These are phyloP conservation scores for Horisme vitalbata DNA, from an alignment of 2,888 invertebrate species.

Conservation along the genomic window DNA sequence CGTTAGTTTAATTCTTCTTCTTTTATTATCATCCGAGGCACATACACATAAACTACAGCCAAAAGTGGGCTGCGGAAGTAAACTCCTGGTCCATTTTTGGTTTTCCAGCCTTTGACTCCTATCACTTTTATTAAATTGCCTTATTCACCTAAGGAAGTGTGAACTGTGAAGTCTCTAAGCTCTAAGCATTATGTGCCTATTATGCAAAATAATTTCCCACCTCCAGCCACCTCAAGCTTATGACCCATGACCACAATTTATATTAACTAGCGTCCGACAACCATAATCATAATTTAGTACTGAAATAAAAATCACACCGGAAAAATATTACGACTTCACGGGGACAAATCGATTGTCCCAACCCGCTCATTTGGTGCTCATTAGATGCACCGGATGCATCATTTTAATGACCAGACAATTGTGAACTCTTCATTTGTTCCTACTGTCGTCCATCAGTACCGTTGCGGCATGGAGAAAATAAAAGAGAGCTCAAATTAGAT, in stretches of 20 bases:
- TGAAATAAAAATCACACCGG: conserved; percentile 53
- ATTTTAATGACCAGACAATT: conserved; percentile 66
- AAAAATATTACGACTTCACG: conserved; percentile 74
- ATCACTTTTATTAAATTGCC: no score
- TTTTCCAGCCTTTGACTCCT: no score
- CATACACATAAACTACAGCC: no score
- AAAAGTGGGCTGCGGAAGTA: no score
- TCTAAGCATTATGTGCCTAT: no score
- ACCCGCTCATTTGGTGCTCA: conserved; percentile 78
- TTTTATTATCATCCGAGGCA: no score
- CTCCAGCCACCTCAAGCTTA: no score
- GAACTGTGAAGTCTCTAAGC: no score
- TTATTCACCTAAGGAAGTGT: no score
- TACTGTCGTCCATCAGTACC: conserved; percentile 15
- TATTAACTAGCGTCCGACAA: conserved; percentile 12
- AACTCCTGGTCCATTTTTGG: no score
- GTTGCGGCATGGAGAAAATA: conserved; percentile 16
- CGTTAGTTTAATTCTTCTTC: no score
- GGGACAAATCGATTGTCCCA: conserved; percentile 76
- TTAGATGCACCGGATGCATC: conserved; percentile 75
- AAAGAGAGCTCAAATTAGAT: conserved; percentile 35
- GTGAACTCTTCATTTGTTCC: conserved; percentile 50
- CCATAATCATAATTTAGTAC: conserved; percentile 15
- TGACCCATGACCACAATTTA: neutral
- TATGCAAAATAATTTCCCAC: no score